A percentile compares a stretch with the other conserved stretches of the same genome.
These are phyloP conservation scores for Archegozetes longisetosus DNA, from an alignment of 1,140 invertebrate genomes.

Conservation along the genomic window DNA sequence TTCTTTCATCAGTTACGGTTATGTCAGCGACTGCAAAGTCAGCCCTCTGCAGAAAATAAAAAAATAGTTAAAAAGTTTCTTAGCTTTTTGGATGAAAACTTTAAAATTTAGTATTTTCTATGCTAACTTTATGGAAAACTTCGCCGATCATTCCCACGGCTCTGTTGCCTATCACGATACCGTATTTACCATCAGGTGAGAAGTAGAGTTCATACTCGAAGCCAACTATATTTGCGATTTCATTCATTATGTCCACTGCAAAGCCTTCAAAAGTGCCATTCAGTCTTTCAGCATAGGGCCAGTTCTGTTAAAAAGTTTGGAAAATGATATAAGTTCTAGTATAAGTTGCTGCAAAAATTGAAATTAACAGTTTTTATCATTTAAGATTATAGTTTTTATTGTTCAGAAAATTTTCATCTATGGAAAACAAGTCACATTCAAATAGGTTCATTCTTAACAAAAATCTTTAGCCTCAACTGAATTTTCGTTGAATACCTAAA, in stretches of 20 bases:
- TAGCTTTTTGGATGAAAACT: neutral
- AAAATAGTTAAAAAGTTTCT: neutral
- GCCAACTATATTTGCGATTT: conserved; percentile 58
- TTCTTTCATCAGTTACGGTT: conserved; percentile 77
- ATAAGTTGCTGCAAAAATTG: too few species aligned
- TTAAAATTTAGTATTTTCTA: neutral
- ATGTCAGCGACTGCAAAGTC: conserved; percentile 84
- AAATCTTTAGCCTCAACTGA: too few species aligned
- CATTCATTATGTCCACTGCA: conserved; percentile 64
- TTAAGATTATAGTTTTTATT: too few species aligned
- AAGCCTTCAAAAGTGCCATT: conserved; percentile 37
- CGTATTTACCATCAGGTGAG: conserved; percentile 58
- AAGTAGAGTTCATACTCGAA: conserved; percentile 78
- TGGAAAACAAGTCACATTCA: too few species aligned
- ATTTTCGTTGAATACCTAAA: too few species aligned
- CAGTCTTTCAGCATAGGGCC: conserved; percentile 11
- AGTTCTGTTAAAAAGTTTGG: conserved; percentile 1
- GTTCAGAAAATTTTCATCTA: too few species aligned
- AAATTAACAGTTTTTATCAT: too few species aligned
- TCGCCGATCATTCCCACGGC: conserved; percentile 56
- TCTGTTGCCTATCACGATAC: conserved; percentile 41
- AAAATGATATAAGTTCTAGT: conserved; percentile 1
- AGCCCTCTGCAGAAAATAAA: conserved; percentile 45
- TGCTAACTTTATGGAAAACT: conserved; percentile 51
- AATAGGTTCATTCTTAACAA: too few species aligned